phyloP scores from a whole-genome alignment of 2,797 vertebrate species.

The Hydrophis major region DNA sequence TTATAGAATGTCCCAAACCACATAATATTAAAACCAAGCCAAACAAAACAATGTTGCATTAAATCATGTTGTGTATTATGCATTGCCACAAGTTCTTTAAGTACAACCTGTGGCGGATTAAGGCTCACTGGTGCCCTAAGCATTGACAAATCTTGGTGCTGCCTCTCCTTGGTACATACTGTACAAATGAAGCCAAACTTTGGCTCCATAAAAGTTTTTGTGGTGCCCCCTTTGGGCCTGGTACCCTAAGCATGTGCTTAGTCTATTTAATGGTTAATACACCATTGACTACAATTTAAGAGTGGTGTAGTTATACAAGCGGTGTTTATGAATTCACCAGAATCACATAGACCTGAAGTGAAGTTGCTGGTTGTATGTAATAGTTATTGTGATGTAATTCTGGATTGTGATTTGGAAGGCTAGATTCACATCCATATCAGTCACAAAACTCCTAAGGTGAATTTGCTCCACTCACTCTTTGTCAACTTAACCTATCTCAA shows the following conservation, averaged over 20 bases:
- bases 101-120: too few species aligned
- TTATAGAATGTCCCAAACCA: background rate
- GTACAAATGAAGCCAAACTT: too few species aligned
- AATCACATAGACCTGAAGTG: background rate
- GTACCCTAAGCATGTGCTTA: too few species aligned
- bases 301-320: background rate
- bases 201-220: too few species aligned
- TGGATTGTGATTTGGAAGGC: background rate
- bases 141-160: too few species aligned
- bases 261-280: too few species aligned
- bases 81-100: background rate
- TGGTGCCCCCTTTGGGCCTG: too few species aligned
- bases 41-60: background rate
- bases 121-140: too few species aligned
- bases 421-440: background rate
- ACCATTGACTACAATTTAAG: too few species aligned
- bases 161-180: too few species aligned
- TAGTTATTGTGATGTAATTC: background rate
- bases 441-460: background rate
- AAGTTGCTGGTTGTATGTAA: background rate
- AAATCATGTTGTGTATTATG: too few species aligned
- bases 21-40: background rate
- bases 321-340: background rate
- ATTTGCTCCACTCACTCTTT: background rate
- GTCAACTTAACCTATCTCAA: background rate